A percentile compares a stretch with the other conserved stretches of the same genome.
Evolutionary conservation across 2,113 vertebrate species (phyloP).

Genomic region (Festucalex cinctus): DNA sequence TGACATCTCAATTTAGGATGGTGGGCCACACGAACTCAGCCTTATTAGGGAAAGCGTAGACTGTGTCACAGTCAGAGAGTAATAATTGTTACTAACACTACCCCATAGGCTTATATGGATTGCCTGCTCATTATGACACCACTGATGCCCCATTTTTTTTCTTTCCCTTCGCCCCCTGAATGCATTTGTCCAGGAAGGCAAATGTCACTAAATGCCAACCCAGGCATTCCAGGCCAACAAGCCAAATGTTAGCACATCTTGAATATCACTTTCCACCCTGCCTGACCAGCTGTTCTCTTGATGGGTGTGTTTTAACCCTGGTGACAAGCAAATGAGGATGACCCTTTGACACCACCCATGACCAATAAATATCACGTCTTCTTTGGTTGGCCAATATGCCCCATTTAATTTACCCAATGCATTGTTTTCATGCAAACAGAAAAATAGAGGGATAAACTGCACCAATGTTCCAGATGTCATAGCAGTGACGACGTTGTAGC

Average conservation of each 20-base stretch:
- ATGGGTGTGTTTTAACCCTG: constrained; percentile 35
- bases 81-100: constrained; percentile 23
- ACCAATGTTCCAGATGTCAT: neutral
- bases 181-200: constrained; percentile 49
- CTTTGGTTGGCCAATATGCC: neutral
- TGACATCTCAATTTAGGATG: neutral
- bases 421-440: neutral
- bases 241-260: constrained; percentile 70
- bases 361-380: neutral
- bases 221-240: constrained; percentile 50
- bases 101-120: constrained; percentile 30
- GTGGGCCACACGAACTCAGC: neutral
- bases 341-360: constrained; percentile 16
- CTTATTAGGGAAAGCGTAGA: constrained; percentile 13
- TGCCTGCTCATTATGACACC: constrained; percentile 40
- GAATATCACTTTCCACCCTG: constrained; percentile 52
- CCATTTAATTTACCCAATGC: neutral
- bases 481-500: neutral
- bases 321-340: constrained; percentile 29
- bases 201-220: constrained; percentile 75
- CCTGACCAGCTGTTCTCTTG: constrained; percentile 39
- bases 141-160: neutral
- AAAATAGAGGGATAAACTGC: neutral
- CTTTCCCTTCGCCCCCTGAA: constrained; percentile 30
- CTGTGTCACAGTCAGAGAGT: constrained; percentile 21